phyloP scores from a whole-genome alignment of 2,888 invertebrate species.

The Dyspetes luteomarginatus region DNA sequence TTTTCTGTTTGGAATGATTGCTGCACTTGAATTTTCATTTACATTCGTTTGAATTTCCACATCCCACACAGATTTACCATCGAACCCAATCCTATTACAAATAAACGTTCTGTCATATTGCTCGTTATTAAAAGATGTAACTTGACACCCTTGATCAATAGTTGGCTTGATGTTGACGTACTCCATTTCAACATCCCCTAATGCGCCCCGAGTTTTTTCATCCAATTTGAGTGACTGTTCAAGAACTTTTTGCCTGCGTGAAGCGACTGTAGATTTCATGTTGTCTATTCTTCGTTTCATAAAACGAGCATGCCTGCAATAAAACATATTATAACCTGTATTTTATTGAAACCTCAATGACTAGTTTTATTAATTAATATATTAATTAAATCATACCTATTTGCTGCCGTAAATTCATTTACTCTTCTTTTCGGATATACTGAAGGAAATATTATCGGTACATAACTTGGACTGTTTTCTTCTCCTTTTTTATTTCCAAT shows the following conservation, averaged over 20 bases:
- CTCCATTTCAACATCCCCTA: conserved; percentile 27
- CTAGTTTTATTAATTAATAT: conserved; percentile 9
- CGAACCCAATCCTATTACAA: conserved; percentile 30
- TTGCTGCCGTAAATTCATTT: conserved; percentile 6
- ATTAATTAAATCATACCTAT: conserved; percentile 12
- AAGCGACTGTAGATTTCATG: conserved; percentile 9
- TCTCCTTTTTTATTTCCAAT: conserved; percentile 39
- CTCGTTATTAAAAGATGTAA: conserved; percentile 16
- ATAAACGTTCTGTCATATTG: conserved; percentile 28
- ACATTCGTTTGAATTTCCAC: conserved; percentile 26
- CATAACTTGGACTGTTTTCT: conserved; percentile 31
- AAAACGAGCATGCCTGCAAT: conserved; percentile 33
- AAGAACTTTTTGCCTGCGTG: conserved; percentile 15
- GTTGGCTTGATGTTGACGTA: conserved; percentile 9
- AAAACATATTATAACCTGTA: conserved; percentile 19
- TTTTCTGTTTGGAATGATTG: conserved; percentile 17
- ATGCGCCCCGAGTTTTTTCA: conserved; percentile 8
- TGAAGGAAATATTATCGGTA: conserved; percentile 47
- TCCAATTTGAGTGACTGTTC: neutral
- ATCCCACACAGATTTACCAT: conserved; percentile 18
- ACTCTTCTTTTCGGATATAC: conserved; percentile 24
- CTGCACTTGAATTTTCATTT: conserved; percentile 30
- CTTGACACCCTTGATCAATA: conserved; percentile 28
- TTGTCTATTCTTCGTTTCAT: conserved; percentile 20
- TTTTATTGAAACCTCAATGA: conserved; percentile 14